Conservation (phyloP, 2,797 vertebrate species). For the Anguilla megastoma region DNA sequence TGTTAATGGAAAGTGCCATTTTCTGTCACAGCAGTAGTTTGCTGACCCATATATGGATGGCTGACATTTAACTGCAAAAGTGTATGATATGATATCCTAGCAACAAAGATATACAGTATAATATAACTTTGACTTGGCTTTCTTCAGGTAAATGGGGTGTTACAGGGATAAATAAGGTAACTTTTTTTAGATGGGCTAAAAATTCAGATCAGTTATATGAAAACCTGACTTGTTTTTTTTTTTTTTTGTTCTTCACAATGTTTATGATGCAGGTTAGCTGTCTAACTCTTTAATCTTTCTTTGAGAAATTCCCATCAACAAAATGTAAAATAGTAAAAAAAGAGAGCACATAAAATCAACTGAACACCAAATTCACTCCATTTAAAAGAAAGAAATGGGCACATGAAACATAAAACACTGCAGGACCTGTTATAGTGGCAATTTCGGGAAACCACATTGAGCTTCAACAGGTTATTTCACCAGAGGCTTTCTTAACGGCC, state of each 20-base stretch:
- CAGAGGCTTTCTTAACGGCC: conserved; percentile 9
- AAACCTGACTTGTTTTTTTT: background rate
- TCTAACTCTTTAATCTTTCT: background rate
- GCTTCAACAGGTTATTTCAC: conserved; percentile 28
- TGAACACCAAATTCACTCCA: conserved; percentile 7
- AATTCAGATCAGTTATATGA: background rate
- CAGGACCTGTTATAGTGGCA: conserved; percentile 15
- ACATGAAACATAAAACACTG: conserved; percentile 31
- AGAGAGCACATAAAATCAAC: conserved; percentile 21
- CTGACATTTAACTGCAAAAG: background rate
- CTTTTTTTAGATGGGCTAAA: background rate
- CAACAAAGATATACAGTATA: too few relatives aligned
- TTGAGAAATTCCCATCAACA: background rate
- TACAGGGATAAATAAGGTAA: background rate
- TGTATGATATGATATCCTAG: background rate
- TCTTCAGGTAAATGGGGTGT: background rate
- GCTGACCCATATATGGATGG: background rate
- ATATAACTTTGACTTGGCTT: background rate
- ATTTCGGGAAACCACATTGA: conserved; percentile 16
- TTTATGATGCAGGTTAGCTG: background rate
- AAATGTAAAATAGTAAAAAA: background rate
- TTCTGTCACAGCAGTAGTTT: background rate
- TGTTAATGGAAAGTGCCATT: background rate
- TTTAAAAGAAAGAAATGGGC: background rate
- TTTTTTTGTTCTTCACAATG: background rate